These are phyloP conservation scores for Cyanoderma ruficeps DNA, from an alignment of 2,113 vertebrate genomes.

Conservation along the genomic window DNA sequence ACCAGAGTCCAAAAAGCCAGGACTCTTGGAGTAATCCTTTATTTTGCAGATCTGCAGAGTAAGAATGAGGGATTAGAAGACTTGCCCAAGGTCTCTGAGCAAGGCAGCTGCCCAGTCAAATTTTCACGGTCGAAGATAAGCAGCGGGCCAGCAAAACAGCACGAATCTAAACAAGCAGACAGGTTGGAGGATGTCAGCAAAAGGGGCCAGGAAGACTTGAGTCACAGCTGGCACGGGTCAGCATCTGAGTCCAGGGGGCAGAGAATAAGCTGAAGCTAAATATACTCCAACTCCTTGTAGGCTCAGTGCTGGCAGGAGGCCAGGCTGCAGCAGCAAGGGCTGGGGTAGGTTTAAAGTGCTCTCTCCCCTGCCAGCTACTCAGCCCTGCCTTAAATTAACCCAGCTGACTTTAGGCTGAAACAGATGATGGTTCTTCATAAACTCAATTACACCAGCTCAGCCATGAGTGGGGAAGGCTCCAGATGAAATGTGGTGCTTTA, in stretches of 20 bases:
- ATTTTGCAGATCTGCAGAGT: not conserved
- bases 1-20: not conserved
- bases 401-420: slow-evolving; percentile 19
- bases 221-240: slow-evolving; percentile 28
- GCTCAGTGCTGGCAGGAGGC: not conserved
- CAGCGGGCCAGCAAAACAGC: rapidly evolving
- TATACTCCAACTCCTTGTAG: slow-evolving; percentile 35
- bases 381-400: slow-evolving; percentile 58
- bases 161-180: not conserved
- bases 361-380: slow-evolving; percentile 19
- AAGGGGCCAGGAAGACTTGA: not conserved
- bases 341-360: slow-evolving; percentile 24
- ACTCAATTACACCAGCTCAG: not conserved
- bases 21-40: not conserved
- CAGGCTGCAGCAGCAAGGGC: slow-evolving; percentile 15
- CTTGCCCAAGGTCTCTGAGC: not conserved
- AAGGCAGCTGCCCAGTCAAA: not conserved
- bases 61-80: not conserved
- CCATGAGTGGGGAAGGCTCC: not conserved
- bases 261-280: slow-evolving; percentile 39
- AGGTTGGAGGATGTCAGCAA: not conserved
- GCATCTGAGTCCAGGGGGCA: not conserved
- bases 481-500: not conserved
- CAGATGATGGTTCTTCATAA: slow-evolving; percentile 35
- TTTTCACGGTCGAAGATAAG: rapidly evolving